Percentiles rank a stretch among this genome's conserved stretches.
Evolutionary conservation across 2,113 vertebrate species (phyloP).

Genomic region (Corythaeola cristata): DNA sequence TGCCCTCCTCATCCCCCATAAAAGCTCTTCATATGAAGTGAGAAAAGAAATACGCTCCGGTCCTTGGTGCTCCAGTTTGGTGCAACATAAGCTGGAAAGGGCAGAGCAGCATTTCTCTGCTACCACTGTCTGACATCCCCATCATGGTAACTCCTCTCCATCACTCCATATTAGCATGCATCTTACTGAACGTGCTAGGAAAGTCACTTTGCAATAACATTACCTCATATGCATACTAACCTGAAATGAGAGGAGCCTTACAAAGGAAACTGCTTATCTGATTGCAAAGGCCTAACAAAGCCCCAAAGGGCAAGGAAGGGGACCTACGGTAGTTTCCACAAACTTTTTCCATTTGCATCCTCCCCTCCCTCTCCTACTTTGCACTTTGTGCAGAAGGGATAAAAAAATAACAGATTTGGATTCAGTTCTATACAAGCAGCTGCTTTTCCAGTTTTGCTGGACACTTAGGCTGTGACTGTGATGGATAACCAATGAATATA

Average conservation of each 20-base stretch:
- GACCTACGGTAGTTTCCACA: background rate
- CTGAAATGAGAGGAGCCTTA: slow-evolving; percentile 16
- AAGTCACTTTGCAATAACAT: slow-evolving; percentile 64
- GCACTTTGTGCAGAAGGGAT: background rate
- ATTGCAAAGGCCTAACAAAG: slow-evolving; percentile 15
- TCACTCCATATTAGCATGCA: slow-evolving; percentile 34
- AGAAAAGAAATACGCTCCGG: background rate
- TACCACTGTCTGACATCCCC: background rate
- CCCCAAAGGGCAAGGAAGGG: background rate
- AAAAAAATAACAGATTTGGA: background rate
- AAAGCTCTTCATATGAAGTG: background rate
- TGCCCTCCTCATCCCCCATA: background rate
- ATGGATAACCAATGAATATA: background rate
- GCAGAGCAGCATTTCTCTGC: background rate
- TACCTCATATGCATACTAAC: slow-evolving; percentile 53
- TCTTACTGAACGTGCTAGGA: background rate
- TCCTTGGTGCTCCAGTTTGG: background rate
- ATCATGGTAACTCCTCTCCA: background rate
- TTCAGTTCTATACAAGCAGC: background rate
- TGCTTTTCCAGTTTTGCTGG: background rate
- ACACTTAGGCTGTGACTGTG: background rate
- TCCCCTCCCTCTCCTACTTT: background rate
- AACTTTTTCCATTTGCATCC: background rate
- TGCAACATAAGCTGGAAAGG: background rate
- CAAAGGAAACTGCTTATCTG: background rate